A percentile compares a stretch with the other conserved stretches of the same genome.
phyloP scores from a whole-genome alignment of 2,113 vertebrate species.

The Lasiurus borealis region DNA sequence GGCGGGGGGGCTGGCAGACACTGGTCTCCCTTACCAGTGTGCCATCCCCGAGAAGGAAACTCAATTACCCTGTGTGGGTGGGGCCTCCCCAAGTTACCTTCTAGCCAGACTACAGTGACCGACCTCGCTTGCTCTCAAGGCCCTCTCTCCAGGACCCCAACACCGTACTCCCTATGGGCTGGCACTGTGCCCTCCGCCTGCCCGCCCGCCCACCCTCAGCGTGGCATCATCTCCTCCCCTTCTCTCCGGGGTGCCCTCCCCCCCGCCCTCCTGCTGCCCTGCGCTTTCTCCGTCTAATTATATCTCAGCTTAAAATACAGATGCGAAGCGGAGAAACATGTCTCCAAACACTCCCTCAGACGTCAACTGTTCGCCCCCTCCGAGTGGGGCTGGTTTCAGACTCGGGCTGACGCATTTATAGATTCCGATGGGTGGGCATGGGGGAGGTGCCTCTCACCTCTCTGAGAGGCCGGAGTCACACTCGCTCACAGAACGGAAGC shows the following conservation, averaged over 20 bases:
- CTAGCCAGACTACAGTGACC: neutral
- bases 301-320: conserved; percentile 53
- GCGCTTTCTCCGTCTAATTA: conserved; percentile 58
- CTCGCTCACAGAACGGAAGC: neutral
- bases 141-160: neutral
- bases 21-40: too few relatives aligned
- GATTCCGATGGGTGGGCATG: neutral
- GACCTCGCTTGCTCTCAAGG: neutral
- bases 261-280: neutral
- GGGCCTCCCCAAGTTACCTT: neutral
- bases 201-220: neutral
- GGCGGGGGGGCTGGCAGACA: neutral
- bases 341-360: conserved; percentile 62
- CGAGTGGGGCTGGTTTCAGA: conserved; percentile 67
- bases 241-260: neutral
- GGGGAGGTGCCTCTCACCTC: neutral
- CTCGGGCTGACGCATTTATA: neutral
- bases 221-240: too few relatives aligned
- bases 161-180: neutral
- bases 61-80: neutral
- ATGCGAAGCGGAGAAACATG: conserved; percentile 57
- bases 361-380: conserved; percentile 63
- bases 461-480: neutral
- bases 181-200: too few relatives aligned
- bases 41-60: neutral